Conservation (phyloP, 2,888 invertebrate genomes). For the Megastigmus dorsalis region DNA sequence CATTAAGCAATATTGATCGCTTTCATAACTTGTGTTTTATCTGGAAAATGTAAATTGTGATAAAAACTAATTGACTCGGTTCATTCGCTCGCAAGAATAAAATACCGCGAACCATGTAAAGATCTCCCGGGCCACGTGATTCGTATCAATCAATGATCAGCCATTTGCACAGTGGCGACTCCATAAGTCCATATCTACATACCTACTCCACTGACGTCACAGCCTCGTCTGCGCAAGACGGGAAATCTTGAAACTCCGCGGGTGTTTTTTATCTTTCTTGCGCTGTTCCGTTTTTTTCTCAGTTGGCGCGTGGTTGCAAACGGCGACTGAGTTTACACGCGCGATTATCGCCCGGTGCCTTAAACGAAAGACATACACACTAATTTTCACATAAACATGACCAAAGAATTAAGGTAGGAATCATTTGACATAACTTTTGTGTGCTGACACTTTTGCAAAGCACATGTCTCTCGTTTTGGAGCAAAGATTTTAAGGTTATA, state of each 20-base stretch:
- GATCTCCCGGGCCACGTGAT: constrained; percentile 9
- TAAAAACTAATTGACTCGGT: no score
- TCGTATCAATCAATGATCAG: constrained; percentile 25
- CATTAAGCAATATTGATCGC: no score
- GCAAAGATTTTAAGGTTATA: constrained; percentile 29
- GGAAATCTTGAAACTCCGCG: constrained; percentile 39
- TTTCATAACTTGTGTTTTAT: no score
- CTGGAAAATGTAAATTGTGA: no score
- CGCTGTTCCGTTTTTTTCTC: background rate
- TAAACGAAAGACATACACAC: background rate
- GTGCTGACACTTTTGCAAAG: background rate
- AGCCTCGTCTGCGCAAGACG: background rate
- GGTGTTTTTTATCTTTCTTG: background rate
- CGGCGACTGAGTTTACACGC: background rate
- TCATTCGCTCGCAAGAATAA: background rate
- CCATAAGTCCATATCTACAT: no score
- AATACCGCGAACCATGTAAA: background rate
- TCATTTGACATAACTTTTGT: background rate
- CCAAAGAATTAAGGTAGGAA: constrained; percentile 44
- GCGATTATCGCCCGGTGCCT: background rate
- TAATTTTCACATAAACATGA: constrained; percentile 8
- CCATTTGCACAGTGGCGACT: constrained; percentile 19
- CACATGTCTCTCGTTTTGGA: constrained; percentile 20
- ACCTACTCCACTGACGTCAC: no score
- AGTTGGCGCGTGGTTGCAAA: constrained; percentile 38